Conservation (phyloP, 2,888 invertebrate species). For the Lasioglossum villosulum region DNA sequence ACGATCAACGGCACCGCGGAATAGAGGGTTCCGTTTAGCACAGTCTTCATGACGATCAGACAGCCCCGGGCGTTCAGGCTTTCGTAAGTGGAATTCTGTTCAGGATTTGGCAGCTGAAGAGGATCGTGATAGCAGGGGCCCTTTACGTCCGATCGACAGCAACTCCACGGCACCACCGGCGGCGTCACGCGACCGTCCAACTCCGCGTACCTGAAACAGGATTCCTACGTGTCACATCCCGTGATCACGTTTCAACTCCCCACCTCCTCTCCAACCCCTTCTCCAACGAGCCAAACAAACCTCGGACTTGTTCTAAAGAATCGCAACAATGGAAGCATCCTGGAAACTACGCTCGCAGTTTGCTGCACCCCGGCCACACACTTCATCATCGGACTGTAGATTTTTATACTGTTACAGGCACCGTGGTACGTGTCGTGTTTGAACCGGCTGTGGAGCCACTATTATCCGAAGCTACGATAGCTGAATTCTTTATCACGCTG, state of each 20-base stretch:
- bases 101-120: conserved; percentile 84
- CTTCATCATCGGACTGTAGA: not conserved
- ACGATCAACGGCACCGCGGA: conserved; percentile 55
- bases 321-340: not conserved
- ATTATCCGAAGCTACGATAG: not conserved
- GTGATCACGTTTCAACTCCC: conserved; percentile 37
- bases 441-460: not conserved
- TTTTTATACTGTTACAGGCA: not conserved
- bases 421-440: not conserved
- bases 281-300: not conserved
- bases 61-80: conserved; percentile 65
- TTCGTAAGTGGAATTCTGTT: conserved; percentile 70
- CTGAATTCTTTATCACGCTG: not conserved
- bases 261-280: not conserved
- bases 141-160: conserved; percentile 86
- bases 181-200: conserved; percentile 85
- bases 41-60: conserved; percentile 63
- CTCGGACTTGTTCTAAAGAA: not conserved
- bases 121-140: conserved; percentile 88
- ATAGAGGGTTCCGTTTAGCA: conserved; percentile 61
- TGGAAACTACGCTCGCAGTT: not conserved
- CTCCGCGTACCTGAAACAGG: conserved; percentile 83
- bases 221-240: conserved; percentile 53
- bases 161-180: conserved; percentile 87
- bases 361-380: not conserved